Conservation (phyloP, 2,797 vertebrate genomes). For the Dendrocincla fuliginosa region DNA sequence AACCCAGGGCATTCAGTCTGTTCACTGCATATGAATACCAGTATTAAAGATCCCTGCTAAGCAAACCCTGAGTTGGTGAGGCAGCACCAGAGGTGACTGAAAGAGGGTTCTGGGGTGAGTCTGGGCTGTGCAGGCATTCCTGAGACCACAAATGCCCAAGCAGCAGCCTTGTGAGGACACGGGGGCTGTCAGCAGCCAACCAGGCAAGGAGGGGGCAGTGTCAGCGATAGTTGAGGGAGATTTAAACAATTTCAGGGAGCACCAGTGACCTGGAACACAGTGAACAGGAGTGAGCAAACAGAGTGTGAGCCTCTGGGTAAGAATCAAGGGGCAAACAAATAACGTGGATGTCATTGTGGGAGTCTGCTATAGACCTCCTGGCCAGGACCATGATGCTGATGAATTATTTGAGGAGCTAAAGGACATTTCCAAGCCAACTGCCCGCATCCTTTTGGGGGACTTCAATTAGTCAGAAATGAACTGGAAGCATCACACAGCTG, state of each 20-base stretch:
- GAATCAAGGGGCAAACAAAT: too few relatives aligned
- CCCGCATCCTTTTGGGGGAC: too few relatives aligned
- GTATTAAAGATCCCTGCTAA: background rate
- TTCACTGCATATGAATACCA: background rate
- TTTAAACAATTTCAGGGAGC: background rate
- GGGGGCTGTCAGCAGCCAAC: background rate
- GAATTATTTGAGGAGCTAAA: too few relatives aligned
- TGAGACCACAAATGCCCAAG: background rate
- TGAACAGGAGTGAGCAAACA: background rate
- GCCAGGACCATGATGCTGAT: too few relatives aligned
- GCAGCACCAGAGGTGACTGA: background rate
- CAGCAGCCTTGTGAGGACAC: background rate
- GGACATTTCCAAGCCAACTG: too few relatives aligned
- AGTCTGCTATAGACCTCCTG: too few relatives aligned
- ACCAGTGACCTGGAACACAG: background rate
- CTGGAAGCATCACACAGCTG: too few relatives aligned
- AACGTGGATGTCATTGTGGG: too few relatives aligned
- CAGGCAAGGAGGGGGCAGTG: background rate
- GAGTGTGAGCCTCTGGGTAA: too few relatives aligned
- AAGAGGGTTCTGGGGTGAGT: background rate
- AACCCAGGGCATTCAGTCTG: fast-evolving
- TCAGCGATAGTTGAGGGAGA: background rate
- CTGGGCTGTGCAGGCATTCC: background rate
- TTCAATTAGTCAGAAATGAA: too few relatives aligned
- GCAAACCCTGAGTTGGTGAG: background rate